These are phyloP conservation scores for Malurus elegans DNA, from an alignment of 2,113 vertebrate species.

Conservation along the genomic window DNA sequence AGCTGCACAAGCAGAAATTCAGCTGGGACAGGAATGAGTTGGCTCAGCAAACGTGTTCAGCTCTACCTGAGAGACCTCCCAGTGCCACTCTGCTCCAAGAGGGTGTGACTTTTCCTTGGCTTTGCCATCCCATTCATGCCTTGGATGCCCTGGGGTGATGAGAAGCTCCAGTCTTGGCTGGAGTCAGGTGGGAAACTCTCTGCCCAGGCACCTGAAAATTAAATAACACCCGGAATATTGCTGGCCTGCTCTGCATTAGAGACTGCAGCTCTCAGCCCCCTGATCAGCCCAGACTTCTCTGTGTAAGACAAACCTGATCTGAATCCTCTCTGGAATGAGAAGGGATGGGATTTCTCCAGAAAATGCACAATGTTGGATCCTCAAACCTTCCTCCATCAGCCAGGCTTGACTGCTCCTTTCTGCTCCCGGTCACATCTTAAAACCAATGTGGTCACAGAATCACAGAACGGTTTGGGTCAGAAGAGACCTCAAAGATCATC, in stretches of 20 bases:
- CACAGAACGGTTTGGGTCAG: background rate
- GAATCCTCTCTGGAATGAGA: background rate
- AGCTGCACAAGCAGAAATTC: background rate
- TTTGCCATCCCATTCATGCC: background rate
- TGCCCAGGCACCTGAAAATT: background rate
- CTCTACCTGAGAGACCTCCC: background rate
- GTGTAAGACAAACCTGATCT: background rate
- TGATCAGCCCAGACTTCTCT: background rate
- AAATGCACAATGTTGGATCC: background rate
- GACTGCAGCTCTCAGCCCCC: background rate
- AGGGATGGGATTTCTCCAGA: background rate
- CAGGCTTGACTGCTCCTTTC: background rate
- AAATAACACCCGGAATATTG: background rate
- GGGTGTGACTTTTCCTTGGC: background rate
- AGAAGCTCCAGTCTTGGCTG: background rate
- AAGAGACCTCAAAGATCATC: background rate
- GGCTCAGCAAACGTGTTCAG: accelerated
- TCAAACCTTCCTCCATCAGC: background rate
- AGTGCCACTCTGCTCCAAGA: background rate
- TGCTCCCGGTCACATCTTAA: background rate
- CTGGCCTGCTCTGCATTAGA: background rate
- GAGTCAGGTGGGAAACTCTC: background rate
- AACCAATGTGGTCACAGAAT: background rate
- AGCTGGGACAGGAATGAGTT: background rate
- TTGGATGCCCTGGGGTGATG: background rate